Percentiles rank a stretch among this genome's conserved stretches.
These are phyloP conservation scores for Rhagium mordax DNA, from an alignment of 2,888 invertebrate genomes.

Conservation along the genomic window DNA sequence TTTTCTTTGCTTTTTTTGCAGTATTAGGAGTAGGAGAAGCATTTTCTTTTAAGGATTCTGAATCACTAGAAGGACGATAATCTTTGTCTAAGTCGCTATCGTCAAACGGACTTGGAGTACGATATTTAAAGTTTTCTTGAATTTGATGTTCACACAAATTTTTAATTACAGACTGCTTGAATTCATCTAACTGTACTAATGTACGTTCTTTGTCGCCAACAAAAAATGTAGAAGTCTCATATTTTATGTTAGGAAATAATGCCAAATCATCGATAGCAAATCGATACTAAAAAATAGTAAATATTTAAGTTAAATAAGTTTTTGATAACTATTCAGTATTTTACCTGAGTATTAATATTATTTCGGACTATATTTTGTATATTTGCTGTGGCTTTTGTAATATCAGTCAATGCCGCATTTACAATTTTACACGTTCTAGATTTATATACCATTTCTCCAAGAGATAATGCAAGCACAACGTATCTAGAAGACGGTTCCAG, in stretches of 20 bases:
- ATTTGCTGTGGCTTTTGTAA: slow-evolving; percentile 6
- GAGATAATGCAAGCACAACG: slow-evolving; percentile 16
- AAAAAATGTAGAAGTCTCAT: slow-evolving; percentile 17
- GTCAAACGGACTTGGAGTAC: slow-evolving; percentile 20
- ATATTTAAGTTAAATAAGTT: slow-evolving; percentile 16
- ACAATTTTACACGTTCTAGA: slow-evolving; percentile 16
- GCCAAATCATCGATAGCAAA: slow-evolving; percentile 15
- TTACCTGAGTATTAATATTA: slow-evolving; percentile 6
- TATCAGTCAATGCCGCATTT: slow-evolving; percentile 13
- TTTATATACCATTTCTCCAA: slow-evolving; percentile 9
- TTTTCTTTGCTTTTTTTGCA: slow-evolving; percentile 16
- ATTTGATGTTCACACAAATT: slow-evolving; percentile 3
- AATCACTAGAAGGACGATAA: slow-evolving; percentile 6
- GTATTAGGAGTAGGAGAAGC: slow-evolving; percentile 4
- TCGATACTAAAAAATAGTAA: slow-evolving; percentile 3
- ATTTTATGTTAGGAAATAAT: slow-evolving; percentile 17
- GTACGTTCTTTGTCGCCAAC: slow-evolving; percentile 13
- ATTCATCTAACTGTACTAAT: slow-evolving; percentile 18
- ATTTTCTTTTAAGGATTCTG: slow-evolving; percentile 7
- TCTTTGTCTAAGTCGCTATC: slow-evolving; percentile 19
- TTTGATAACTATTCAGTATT: slow-evolving; percentile 4
- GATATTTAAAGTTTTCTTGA: slow-evolving; percentile 14
- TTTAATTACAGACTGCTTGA: no score
- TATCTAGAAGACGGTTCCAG: slow-evolving; percentile 16
- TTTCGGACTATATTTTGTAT: slow-evolving; percentile 13